A percentile compares a stretch with the other conserved stretches of the same genome.
Evolutionary conservation across 2,797 vertebrate species (phyloP).

Genomic region (Tapera naevia): DNA sequence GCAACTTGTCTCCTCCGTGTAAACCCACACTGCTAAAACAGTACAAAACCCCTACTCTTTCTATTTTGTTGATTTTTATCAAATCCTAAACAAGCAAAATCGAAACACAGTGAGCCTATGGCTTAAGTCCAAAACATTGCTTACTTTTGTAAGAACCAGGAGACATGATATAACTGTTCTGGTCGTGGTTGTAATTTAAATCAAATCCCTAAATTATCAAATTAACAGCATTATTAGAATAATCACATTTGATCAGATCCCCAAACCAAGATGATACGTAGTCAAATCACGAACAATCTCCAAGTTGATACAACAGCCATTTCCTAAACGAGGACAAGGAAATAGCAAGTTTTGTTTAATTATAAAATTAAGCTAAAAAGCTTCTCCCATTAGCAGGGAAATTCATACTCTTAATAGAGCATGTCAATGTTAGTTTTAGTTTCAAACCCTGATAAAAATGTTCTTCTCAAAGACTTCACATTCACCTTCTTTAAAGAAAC

Average conservation of each 20-base stretch:
- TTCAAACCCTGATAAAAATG: not conserved
- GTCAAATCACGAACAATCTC: not conserved
- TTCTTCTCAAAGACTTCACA: not conserved
- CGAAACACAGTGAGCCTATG: not conserved
- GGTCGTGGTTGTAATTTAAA: not conserved
- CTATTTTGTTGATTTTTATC: not conserved
- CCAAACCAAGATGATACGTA: not conserved
- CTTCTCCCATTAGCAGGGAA: not conserved
- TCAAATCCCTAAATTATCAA: not conserved
- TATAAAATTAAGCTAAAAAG: not conserved
- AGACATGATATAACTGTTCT: not conserved
- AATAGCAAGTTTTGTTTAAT: not conserved
- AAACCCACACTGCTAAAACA: not conserved
- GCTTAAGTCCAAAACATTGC: not conserved
- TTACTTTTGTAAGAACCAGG: not conserved
- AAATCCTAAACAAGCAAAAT: not conserved
- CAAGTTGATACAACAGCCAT: not conserved
- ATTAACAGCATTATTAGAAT: not conserved
- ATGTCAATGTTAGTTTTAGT: not conserved
- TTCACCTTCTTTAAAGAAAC: not conserved
- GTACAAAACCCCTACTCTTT: rapidly evolving
- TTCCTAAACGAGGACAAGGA: not conserved
- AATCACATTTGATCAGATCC: not conserved
- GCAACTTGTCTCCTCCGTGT: not conserved
- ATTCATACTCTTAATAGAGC: not conserved